phyloP scores from a whole-genome alignment of 2,113 vertebrate genomes.

The Neomonachus schauinslandi region DNA sequence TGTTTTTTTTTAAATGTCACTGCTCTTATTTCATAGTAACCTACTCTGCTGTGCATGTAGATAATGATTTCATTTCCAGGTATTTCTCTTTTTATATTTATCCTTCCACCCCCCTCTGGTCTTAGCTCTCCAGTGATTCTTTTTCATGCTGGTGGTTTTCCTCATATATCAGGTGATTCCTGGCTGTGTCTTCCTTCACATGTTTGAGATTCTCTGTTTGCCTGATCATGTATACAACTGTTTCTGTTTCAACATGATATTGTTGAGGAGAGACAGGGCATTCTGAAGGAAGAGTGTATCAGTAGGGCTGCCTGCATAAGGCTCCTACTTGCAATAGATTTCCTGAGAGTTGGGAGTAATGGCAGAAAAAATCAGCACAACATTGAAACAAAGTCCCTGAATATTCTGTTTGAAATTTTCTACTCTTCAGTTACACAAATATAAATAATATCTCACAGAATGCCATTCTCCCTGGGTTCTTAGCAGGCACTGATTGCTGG shows the following conservation, averaged over 20 bases:
- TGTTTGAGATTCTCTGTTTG: neutral
- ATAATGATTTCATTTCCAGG: neutral
- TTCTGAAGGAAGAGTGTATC: neutral
- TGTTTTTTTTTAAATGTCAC: neutral
- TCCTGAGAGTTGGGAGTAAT: neutral
- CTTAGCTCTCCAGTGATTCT: neutral
- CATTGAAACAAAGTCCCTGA: neutral
- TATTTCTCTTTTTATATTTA: neutral
- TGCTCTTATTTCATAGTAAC: neutral
- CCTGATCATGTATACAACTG: neutral
- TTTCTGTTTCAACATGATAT: neutral
- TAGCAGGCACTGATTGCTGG: too few species aligned
- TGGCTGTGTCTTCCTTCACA: neutral
- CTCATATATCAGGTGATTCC: neutral
- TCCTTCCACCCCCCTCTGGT: neutral
- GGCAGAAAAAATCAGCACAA: neutral
- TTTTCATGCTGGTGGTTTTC: neutral
- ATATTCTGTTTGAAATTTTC: neutral
- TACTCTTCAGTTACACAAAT: neutral
- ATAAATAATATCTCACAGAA: neutral
- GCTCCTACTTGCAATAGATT: neutral
- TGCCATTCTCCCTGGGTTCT: neutral
- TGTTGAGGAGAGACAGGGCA: rapidly evolving
- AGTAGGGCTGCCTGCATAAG: too few species aligned
- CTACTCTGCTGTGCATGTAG: neutral